phyloP scores from a whole-genome alignment of 2,113 vertebrate species.

The Lepus timidus region DNA sequence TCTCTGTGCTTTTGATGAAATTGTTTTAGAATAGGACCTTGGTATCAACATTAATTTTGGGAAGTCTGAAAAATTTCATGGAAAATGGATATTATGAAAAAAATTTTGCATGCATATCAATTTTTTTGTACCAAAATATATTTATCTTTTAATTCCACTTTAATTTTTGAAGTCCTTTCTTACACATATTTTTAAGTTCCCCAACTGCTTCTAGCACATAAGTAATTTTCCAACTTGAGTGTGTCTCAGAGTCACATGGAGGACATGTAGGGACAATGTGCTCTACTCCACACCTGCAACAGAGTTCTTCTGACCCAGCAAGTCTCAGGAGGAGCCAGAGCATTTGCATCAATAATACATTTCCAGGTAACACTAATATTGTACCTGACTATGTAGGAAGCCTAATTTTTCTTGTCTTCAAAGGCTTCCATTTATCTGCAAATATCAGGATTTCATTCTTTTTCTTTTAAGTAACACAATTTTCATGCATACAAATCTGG shows the following conservation, averaged over 20 bases:
- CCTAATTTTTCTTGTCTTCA: too few species aligned
- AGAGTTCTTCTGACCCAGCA: background rate
- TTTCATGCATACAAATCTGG: too few species aligned
- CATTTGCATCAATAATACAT: background rate
- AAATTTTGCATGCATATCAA: too few species aligned
- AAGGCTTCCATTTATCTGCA: too few species aligned
- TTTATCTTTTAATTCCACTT: too few species aligned
- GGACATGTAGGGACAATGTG: background rate
- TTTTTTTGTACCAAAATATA: too few species aligned
- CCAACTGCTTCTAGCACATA: background rate
- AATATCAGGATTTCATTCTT: too few species aligned
- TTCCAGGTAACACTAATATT: background rate
- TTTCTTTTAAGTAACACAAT: too few species aligned
- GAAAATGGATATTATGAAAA: too few species aligned
- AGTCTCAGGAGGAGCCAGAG: background rate
- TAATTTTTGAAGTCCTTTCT: too few species aligned
- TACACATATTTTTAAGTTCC: background rate
- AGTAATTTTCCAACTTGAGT: background rate
- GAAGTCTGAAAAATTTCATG: too few species aligned
- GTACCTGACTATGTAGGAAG: background rate
- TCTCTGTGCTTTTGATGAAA: background rate
- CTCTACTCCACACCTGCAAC: fast-evolving
- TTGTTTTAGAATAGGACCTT: background rate
- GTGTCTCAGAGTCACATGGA: background rate
- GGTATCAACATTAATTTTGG: background rate